These are phyloP conservation scores for Myotis vivesi DNA, from an alignment of 2,797 vertebrate species.

Conservation along the genomic window DNA sequence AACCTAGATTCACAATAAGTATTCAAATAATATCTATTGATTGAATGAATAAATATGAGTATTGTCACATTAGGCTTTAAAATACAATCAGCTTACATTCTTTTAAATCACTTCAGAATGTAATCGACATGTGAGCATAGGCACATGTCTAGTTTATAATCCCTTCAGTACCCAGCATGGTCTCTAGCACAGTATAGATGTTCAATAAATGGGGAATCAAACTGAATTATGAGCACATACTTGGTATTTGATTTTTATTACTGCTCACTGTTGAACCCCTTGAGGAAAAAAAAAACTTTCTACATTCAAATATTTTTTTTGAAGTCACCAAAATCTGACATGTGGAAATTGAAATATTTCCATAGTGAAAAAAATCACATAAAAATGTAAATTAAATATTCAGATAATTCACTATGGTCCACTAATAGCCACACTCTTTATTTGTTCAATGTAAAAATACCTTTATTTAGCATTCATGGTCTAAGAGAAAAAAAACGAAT, in stretches of 20 bases:
- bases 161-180: neutral
- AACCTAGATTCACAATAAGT: neutral
- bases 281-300: neutral
- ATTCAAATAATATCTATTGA: neutral
- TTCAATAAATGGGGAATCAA: neutral
- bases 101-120: neutral
- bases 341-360: neutral
- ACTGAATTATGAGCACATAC: neutral
- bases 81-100: neutral
- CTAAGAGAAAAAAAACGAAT: neutral
- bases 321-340: neutral
- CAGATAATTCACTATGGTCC: neutral
- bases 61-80: neutral
- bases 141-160: neutral
- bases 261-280: neutral
- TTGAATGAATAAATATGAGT: neutral
- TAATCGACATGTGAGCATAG: neutral
- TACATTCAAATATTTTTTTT: neutral
- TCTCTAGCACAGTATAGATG: neutral
- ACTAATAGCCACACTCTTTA: neutral
- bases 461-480: neutral
- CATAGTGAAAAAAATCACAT: neutral
- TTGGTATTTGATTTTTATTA: conserved; percentile 1
- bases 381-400: neutral
- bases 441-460: neutral